phyloP scores from a whole-genome alignment of 92 coral and sea anemone species.

The Phymanthus crucifer region DNA sequence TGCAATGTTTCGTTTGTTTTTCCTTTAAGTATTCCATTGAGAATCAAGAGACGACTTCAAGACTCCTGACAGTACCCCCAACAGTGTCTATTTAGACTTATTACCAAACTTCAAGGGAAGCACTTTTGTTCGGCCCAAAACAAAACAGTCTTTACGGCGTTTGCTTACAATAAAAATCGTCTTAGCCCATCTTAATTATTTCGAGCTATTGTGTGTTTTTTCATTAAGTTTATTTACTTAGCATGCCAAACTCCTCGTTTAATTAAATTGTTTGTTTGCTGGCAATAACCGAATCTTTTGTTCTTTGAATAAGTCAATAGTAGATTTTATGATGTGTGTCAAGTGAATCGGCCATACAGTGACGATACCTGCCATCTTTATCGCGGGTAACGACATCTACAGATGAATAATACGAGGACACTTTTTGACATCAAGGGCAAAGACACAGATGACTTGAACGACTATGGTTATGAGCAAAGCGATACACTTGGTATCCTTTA shows the following conservation, averaged over 20 bases:
- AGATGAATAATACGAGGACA: background rate
- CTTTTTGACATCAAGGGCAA: background rate
- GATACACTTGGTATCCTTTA: slow-evolving; percentile 20
- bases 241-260: slow-evolving; percentile 78
- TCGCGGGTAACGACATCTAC: background rate
- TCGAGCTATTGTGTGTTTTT: slow-evolving; percentile 57
- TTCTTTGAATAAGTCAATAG: slow-evolving; percentile 1
- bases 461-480: background rate
- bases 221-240: slow-evolving; percentile 97
- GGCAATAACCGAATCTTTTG: slow-evolving; percentile 26
- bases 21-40: background rate
- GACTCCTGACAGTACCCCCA: slow-evolving; percentile 61
- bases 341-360: background rate
- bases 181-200: slow-evolving; percentile 21
- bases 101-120: slow-evolving; percentile 46
- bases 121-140: slow-evolving; percentile 39
- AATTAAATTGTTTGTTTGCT: slow-evolving; percentile 69
- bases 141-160: slow-evolving; percentile 50
- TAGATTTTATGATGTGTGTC: background rate
- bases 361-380: background rate
- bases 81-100: slow-evolving; percentile 58
- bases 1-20: background rate
- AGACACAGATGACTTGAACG: background rate
- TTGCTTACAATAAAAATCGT: slow-evolving; percentile 23
- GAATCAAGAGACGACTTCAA: slow-evolving; percentile 10